Evolutionary conservation across 2,888 invertebrate genomes (phyloP).

Genomic region (Fabriciana adippe): DNA sequence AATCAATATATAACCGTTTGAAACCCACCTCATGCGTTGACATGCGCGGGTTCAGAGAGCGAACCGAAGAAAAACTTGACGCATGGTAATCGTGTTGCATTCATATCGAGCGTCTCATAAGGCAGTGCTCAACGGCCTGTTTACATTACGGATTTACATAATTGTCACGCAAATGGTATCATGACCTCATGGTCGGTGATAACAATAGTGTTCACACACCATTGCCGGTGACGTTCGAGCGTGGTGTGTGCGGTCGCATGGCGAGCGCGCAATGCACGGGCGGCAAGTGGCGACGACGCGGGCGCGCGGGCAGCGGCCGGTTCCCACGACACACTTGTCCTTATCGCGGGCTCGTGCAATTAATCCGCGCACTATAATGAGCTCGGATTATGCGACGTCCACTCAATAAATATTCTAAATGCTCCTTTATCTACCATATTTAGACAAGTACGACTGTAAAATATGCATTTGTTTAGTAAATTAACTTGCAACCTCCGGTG

Average conservation of each 20-base stretch:
- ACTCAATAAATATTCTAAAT: conserved; percentile 36
- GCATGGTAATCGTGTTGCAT: conserved; percentile 40
- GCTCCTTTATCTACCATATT: conserved; percentile 36
- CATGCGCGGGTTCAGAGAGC: conserved; percentile 37
- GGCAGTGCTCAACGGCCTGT: conserved; percentile 22
- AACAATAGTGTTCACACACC: background rate
- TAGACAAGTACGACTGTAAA: conserved; percentile 23
- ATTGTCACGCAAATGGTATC: conserved; percentile 53
- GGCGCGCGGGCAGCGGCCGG: conserved; percentile 47
- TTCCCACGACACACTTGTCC: conserved; percentile 78
- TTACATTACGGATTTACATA: conserved; percentile 50
- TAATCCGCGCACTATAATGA: conserved; percentile 42
- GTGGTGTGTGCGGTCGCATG: background rate
- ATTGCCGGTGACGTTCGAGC: conserved; percentile 8
- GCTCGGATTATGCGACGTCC: conserved; percentile 39
- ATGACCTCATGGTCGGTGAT: conserved; percentile 48
- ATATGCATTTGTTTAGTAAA: conserved; percentile 31
- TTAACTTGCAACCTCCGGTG: background rate
- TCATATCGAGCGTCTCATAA: conserved; percentile 39
- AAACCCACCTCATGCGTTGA: background rate
- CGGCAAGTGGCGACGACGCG: conserved; percentile 45
- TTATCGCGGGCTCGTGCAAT: conserved; percentile 52
- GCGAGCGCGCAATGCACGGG: conserved; percentile 18
- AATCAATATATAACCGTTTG: conserved; percentile 6
- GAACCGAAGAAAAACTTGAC: conserved; percentile 37